phyloP scores from a whole-genome alignment of 2,113 vertebrate genomes.

The Antechinus stuartii region DNA sequence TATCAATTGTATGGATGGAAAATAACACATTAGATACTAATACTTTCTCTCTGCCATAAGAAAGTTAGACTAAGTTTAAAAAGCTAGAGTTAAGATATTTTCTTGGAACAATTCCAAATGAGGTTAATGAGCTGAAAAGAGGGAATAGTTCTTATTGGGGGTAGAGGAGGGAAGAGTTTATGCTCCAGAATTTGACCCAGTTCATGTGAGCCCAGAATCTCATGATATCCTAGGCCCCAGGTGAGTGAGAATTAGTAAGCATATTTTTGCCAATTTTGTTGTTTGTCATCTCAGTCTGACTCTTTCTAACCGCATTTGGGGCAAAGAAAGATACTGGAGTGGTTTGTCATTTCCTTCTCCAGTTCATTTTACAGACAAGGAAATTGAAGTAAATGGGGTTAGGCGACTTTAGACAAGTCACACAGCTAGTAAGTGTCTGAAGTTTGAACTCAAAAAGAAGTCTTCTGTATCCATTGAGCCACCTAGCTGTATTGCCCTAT shows the following conservation, averaged over 20 bases:
- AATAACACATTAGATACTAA: not conserved
- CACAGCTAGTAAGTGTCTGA: not conserved
- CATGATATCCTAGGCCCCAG: not conserved
- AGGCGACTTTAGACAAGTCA: not conserved
- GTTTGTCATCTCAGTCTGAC: not conserved
- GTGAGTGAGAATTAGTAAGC: not conserved
- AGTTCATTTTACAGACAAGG: not conserved
- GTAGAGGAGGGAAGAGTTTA: not conserved
- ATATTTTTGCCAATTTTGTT: not conserved
- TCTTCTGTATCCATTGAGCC: not conserved
- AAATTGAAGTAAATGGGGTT: not conserved
- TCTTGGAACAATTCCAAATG: not conserved
- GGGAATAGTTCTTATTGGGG: not conserved
- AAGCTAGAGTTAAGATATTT: not conserved
- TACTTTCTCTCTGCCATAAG: not conserved
- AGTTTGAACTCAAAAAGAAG: not conserved
- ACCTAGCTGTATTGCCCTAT: not conserved
- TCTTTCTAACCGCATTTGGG: not conserved
- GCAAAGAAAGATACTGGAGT: not conserved
- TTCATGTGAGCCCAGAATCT: not conserved
- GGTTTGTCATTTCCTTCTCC: not conserved
- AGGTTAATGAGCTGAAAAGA: not conserved
- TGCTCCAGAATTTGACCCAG: not conserved
- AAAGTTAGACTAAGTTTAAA: not conserved
- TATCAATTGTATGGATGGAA: not conserved